A percentile compares a stretch with the other conserved stretches of the same genome.
These are phyloP conservation scores for Aphodius granarius DNA, from an alignment of 2,888 invertebrate species.

Conservation along the genomic window DNA sequence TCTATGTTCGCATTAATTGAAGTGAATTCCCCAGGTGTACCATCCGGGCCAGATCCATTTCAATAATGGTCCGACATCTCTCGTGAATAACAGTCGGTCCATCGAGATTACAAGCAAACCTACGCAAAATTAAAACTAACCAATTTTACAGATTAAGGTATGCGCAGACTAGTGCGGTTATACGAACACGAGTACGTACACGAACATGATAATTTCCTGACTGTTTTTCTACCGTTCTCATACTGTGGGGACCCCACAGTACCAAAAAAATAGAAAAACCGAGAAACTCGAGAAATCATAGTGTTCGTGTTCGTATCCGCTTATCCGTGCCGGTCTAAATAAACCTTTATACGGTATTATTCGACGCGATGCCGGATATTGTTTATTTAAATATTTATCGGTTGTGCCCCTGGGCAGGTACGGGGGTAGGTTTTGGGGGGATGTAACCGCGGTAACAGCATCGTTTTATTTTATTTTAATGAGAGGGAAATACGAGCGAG, in stretches of 20 bases:
- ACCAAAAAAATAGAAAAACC: too few species aligned
- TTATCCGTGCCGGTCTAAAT: too few species aligned
- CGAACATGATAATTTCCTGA: too few species aligned
- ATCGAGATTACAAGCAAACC: neutral
- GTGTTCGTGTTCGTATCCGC: too few species aligned
- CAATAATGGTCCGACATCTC: constrained; percentile 14
- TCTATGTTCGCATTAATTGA: constrained; percentile 6
- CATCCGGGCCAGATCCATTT: constrained; percentile 6
- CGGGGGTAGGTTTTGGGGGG: neutral
- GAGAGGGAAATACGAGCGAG: neutral
- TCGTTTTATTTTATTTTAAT: neutral
- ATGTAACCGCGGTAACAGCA: neutral
- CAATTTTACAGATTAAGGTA: constrained; percentile 6
- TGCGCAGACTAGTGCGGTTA: too few species aligned
- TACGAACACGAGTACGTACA: too few species aligned
- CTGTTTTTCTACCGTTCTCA: too few species aligned
- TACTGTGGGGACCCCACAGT: too few species aligned
- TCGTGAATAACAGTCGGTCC: constrained; percentile 3
- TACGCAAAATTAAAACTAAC: constrained; percentile 11
- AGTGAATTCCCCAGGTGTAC: constrained; percentile 12
- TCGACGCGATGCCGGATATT: neutral
- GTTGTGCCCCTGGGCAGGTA: neutral
- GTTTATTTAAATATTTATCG: neutral
- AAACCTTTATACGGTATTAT: neutral
- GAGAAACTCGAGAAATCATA: too few species aligned